Evolutionary conservation across 2,888 invertebrate species (phyloP).

Genomic region (Metopia argyrocephala): DNA sequence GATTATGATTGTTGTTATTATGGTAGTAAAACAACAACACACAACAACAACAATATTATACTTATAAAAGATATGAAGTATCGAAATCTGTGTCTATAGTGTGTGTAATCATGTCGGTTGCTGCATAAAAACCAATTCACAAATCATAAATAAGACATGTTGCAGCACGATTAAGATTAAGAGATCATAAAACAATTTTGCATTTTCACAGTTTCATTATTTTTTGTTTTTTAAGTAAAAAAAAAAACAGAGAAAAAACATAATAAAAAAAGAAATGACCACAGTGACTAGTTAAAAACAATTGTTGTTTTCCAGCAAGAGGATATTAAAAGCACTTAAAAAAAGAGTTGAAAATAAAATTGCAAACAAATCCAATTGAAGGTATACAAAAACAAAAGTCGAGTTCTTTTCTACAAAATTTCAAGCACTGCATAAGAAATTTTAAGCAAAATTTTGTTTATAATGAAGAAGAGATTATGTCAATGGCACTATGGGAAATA

Average conservation of each 20-base stretch:
- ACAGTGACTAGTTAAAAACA: constrained; percentile 36
- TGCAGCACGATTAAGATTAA: constrained; percentile 66
- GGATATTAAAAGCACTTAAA: not conserved
- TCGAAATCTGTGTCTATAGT: constrained; percentile 49
- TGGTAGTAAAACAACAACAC: constrained; percentile 25
- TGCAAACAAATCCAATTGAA: not conserved
- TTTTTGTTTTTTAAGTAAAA: constrained; percentile 49
- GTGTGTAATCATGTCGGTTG: constrained; percentile 71
- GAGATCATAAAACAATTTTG: constrained; percentile 66
- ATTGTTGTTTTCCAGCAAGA: constrained; percentile 47
- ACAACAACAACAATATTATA: constrained; percentile 9
- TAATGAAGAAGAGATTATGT: not conserved
- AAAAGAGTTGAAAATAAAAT: not conserved
- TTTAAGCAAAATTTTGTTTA: not conserved
- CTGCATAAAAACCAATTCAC: constrained; percentile 76
- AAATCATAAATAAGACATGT: constrained; percentile 76
- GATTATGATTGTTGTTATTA: constrained; percentile 39
- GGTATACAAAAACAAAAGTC: not conserved
- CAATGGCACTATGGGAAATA: not conserved
- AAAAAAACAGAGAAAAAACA: constrained; percentile 6
- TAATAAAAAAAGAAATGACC: constrained; percentile 40
- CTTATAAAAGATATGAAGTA: constrained; percentile 63
- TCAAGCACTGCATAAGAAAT: constrained; percentile 3
- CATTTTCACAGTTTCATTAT: constrained; percentile 65
- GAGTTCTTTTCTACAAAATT: constrained; percentile 19